Conservation (phyloP, 2,113 vertebrate species). For the Casuarius casuarius region DNA sequence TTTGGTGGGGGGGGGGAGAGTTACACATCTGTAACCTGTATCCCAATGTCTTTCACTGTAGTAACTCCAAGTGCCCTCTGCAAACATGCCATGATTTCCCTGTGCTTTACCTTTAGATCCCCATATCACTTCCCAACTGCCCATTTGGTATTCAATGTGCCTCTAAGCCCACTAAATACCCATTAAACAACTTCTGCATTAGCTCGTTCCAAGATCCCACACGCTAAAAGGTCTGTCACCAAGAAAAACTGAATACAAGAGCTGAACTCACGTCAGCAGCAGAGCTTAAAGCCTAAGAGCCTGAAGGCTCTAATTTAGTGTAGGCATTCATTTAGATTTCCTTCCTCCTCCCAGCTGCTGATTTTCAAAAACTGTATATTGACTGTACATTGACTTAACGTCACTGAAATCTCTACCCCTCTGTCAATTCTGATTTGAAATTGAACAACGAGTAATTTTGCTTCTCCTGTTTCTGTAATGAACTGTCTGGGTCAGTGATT, state of each 20-base stretch:
- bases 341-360: background rate
- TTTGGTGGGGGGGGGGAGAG: too few relatives aligned
- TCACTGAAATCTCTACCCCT: rapidly evolving
- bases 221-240: background rate
- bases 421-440: background rate
- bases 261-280: background rate
- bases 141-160: background rate
- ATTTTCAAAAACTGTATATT: background rate
- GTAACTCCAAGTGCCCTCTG: background rate
- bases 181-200: background rate
- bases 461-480: background rate
- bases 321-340: background rate
- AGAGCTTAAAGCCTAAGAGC: background rate
- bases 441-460: background rate
- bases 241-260: background rate
- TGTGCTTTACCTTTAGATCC: background rate
- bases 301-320: background rate
- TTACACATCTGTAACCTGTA: background rate
- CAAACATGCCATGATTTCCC: rapidly evolving
- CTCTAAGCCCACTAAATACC: background rate
- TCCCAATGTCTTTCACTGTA: background rate
- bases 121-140: background rate
- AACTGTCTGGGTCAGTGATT: background rate
- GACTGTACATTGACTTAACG: background rate
- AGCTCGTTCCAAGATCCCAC: background rate